Percentiles rank a stretch among this genome's conserved stretches.
These are phyloP conservation scores for Phyllostomus discolor DNA, from an alignment of 2,113 vertebrate species.

Conservation along the genomic window DNA sequence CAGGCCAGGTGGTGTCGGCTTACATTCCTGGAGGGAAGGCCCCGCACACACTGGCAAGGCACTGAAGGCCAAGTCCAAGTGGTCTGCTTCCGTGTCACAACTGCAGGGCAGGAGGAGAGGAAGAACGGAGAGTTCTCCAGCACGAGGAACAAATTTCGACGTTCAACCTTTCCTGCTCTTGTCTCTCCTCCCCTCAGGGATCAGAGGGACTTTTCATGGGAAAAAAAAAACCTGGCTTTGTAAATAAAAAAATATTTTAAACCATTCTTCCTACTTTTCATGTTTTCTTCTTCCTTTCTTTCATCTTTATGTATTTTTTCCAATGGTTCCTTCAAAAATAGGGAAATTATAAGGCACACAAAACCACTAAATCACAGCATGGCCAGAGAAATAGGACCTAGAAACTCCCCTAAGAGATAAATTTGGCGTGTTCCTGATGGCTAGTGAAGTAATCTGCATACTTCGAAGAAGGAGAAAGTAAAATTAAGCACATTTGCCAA, in stretches of 20 bases:
- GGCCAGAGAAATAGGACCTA: not conserved
- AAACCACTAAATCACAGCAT: not conserved
- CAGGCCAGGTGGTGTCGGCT: conserved; percentile 75
- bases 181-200: not conserved
- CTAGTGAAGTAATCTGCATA: not conserved
- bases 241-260: not conserved
- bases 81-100: conserved; percentile 52
- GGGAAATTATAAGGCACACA: not conserved
- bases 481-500: not conserved
- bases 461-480: not conserved
- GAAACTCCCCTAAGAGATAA: not conserved
- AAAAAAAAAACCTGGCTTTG: not conserved
- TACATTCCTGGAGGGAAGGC: conserved; percentile 83
- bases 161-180: not conserved
- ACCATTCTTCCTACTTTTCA: not conserved
- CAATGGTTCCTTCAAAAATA: not conserved
- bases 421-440: not conserved
- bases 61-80: conserved; percentile 84
- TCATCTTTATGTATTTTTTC: not conserved
- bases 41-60: conserved; percentile 81
- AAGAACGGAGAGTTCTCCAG: not conserved
- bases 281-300: not conserved
- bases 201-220: not conserved
- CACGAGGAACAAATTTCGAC: not conserved
- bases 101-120: not conserved